phyloP scores from a whole-genome alignment of 2,888 invertebrate species.

The Bellardia pandia region DNA sequence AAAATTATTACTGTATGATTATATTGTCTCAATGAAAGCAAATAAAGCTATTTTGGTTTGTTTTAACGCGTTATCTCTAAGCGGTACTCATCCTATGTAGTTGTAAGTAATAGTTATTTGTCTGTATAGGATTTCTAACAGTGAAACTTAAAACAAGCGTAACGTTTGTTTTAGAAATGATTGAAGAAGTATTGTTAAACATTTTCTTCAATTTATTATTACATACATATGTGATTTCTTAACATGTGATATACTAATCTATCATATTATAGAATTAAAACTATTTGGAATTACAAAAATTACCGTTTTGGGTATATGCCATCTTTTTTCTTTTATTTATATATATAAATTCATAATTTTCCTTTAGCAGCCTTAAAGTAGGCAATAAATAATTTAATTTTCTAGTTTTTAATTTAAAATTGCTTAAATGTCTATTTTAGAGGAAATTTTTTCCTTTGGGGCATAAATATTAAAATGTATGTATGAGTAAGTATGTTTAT shows the following conservation, averaged over 20 bases:
- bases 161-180: too few relatives aligned
- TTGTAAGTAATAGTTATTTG: neutral
- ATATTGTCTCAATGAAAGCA: neutral
- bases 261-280: neutral
- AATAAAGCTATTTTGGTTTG: neutral
- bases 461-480: neutral
- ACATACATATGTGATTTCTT: too few relatives aligned
- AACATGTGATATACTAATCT: too few relatives aligned
- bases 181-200: too few relatives aligned
- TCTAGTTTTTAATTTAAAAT: neutral
- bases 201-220: too few relatives aligned
- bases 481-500: neutral
- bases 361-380: neutral
- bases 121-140: neutral
- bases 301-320: too few relatives aligned
- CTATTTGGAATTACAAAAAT: too few relatives aligned
- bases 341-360: neutral
- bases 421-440: neutral
- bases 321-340: too few relatives aligned
- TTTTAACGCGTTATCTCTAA: neutral
- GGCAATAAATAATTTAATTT: neutral
- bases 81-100: neutral
- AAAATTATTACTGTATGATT: neutral
- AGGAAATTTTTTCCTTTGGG: neutral
- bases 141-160: neutral